Evolutionary conservation across 2,113 vertebrate genomes (phyloP).

Genomic region (Rynchops niger): DNA sequence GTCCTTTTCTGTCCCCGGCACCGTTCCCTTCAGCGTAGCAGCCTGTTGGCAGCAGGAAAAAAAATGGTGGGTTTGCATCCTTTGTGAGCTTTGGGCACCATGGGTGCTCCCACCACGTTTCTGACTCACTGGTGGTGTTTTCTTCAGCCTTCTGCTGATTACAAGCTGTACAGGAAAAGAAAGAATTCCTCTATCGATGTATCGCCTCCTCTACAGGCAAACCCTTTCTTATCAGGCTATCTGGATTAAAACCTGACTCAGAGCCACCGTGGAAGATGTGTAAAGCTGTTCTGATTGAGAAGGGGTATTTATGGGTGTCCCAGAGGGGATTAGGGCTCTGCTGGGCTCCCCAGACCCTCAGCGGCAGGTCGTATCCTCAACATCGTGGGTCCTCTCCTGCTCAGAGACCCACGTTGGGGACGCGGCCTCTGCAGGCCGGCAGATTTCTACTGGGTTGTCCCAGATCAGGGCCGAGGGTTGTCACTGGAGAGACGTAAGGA

Average conservation of each 20-base stretch:
- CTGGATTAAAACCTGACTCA: constrained; percentile 2
- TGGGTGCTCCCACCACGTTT: background rate
- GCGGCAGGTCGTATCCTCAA: background rate
- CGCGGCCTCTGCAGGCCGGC: background rate
- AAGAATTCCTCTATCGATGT: background rate
- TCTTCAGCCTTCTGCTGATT: background rate
- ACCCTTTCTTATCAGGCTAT: background rate
- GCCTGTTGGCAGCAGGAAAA: background rate
- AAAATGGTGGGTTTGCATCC: background rate
- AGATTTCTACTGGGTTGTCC: background rate
- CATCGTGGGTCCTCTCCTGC: background rate
- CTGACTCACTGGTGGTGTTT: background rate
- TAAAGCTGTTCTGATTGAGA: background rate
- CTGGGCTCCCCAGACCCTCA: background rate
- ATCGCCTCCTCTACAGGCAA: background rate
- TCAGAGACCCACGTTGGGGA: fast-evolving
- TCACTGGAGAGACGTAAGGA: background rate
- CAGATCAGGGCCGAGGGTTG: fast-evolving
- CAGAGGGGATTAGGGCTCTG: background rate
- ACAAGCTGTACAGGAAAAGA: background rate
- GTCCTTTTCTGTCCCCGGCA: background rate
- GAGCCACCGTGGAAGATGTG: background rate
- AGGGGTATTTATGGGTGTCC: background rate
- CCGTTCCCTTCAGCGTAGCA: background rate
- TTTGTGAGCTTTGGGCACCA: background rate